Base-by-base conservation (phyloP, 1,140 invertebrate species). In the Bombus breviceps region DNA sequence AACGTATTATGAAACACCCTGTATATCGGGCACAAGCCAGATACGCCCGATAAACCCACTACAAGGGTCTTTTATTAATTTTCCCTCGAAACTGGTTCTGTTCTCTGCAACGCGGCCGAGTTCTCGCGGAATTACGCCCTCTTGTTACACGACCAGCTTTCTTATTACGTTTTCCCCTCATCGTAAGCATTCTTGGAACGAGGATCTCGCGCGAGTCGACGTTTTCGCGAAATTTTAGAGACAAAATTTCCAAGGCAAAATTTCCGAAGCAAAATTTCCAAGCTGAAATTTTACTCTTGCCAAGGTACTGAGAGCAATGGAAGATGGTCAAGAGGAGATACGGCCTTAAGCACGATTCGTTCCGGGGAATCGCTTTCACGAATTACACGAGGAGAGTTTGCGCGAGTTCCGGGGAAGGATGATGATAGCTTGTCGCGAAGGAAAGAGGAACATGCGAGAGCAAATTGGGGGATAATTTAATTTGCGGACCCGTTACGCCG, bases 311-410 rank as follows among this genome's bases (percentile, higher is more conserved):
- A 59, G 3, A 28, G 34, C 34, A 28, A 77, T 41, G 22, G 75
- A 9, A 75, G 57, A 75, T 34, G 59, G 25, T 5, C 41, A 41
- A 12, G 59, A 18, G 18, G 18, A 75, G 57, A 66, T 47, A 66
- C n/a, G 15, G 53, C n/a, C 71, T 62, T 28, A 47, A 57, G 73
- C 73, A 75, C 53, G 53, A 39, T 59, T 59, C 74, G 74, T 76
- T 76, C 74, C 25, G 34, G 57, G 59, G 59, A 78, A 78, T 78
- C 59, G 75, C 59, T 78, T 64, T 78, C 75, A 41, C 75, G 75
- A 77, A 74, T 74, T 73, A 73, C 13, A n/a, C 18, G 41, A 28
- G 18, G 2, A 62, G n/a, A 73, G 72, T 32, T 47, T 41, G 41
- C 43, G 10, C n/a, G n/a, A 28, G 15, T 32, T n/a, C 34, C 18